phyloP scores from a whole-genome alignment of 2,113 vertebrate species.

The Todiramphus saurophagus region DNA sequence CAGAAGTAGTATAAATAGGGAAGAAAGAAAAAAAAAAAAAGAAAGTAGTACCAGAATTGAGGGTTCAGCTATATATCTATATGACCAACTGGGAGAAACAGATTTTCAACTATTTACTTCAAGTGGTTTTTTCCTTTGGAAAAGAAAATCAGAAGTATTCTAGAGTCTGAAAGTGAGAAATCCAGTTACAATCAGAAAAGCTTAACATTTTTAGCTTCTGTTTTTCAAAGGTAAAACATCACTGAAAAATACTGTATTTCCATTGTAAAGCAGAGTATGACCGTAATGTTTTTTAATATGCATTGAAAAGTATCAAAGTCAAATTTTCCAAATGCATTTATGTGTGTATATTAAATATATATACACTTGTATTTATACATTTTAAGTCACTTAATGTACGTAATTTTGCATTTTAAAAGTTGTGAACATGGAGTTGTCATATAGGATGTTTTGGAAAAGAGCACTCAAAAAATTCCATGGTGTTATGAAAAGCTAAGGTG shows the following conservation, averaged over 20 bases:
- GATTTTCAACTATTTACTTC: background rate
- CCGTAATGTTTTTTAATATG: conserved; percentile 48
- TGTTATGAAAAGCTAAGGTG: background rate
- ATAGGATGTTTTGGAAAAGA: conserved; percentile 31
- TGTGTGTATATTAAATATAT: background rate
- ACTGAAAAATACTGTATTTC: background rate
- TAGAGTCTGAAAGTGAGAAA: background rate
- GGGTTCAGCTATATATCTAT: background rate
- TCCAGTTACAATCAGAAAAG: background rate
- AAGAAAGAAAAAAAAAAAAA: background rate
- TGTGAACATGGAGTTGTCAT: background rate
- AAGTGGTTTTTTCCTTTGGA: background rate
- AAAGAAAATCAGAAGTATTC: background rate
- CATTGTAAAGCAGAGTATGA: background rate
- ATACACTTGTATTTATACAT: conserved; percentile 42
- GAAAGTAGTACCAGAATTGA: background rate
- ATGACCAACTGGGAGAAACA: background rate
- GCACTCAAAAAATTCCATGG: background rate
- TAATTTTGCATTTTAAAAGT: conserved; percentile 37
- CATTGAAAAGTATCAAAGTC: conserved; percentile 41
- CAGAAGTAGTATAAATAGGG: background rate
- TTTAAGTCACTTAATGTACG: conserved; percentile 55
- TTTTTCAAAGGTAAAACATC: conserved; percentile 5
- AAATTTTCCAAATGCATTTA: conserved; percentile 29
- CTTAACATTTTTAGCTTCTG: background rate